Evolutionary conservation across 1,140 invertebrate genomes (phyloP).

Genomic region (Drosophila erecta): DNA sequence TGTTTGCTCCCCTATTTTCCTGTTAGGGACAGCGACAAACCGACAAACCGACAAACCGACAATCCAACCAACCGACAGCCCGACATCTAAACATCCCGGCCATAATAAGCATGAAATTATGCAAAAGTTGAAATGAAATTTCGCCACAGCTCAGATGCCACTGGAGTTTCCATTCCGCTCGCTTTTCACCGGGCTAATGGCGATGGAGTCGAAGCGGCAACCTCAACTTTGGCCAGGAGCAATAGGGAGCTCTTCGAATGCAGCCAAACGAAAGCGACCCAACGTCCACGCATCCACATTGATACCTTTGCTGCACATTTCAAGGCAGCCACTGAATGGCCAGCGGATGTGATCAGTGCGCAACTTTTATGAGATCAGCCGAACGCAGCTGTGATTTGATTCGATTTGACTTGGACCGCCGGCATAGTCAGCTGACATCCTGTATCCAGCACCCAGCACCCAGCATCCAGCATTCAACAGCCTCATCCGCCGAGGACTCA

Average conservation of each 20-base stretch:
- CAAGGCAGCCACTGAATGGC: neutral
- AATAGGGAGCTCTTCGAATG: conserved; percentile 16
- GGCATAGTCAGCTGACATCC: conserved; percentile 21
- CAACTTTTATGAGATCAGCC: neutral
- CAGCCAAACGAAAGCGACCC: neutral
- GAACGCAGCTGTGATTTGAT: too few species aligned
- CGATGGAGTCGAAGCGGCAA: conserved; percentile 4
- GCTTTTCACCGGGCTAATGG: neutral
- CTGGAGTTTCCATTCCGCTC: conserved; percentile 44
- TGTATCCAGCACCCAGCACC: neutral
- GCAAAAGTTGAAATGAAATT: conserved; percentile 82
- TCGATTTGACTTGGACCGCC: conserved; percentile 33
- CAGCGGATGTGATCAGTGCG: neutral
- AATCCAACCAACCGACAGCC: too few species aligned
- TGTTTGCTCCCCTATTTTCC: neutral
- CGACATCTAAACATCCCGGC: neutral
- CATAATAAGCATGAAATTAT: conserved; percentile 81
- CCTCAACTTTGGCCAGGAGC: neutral
- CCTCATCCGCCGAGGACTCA: neutral
- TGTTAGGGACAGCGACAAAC: conserved; percentile 1
- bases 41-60: too few species aligned
- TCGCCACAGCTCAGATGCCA: conserved; percentile 61
- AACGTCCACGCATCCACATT: neutral
- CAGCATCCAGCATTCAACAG: neutral
- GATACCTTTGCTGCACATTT: neutral